Base-by-base conservation (phyloP, 2,113 vertebrate species). In the Callorhinus ursinus region DNA sequence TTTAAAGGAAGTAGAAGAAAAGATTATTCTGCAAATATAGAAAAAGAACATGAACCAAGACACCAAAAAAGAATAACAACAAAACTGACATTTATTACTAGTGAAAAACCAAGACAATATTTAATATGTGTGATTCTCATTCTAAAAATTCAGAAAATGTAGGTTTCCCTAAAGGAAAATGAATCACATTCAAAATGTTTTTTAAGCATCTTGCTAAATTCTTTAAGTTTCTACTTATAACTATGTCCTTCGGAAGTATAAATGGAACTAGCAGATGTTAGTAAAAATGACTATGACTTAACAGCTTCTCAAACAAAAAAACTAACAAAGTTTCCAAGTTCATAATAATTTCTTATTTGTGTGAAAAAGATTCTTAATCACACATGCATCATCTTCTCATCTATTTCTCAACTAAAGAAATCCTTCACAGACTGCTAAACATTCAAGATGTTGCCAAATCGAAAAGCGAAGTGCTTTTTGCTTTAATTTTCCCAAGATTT, bases 271-370 rank as follows among this genome's bases (percentile, higher is more conserved):
- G 71, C 72, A 97, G 79, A 93, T 97, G 83, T 76, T 87, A 94
- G 36, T 80, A 69, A 90, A 97, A 92, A 72, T 97, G 74, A 76
- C 67, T 93, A 71, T 51, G 53, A 71, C 53, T 93, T 95, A 93
- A 79, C 55, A 85, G 88, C 36, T 93, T 88, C 51, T 93, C 71
- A 76, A 76, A 92, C 53, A 97, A 96, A 93, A 57, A 42, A 76
- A 14, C 28, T 18, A 26, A 49, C 31, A 36, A 94, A 80, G 28
- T 87, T 74, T 71, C 67, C 8, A 83, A 85, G 81, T 59, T 57
- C 59, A 85, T n/a, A 72, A n/a, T 71, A 97, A 88, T n/a, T 82
- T 63, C 51, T 90, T 90, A 83, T 90, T 93, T 94, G 69, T 72
- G 90, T 93, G 81, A 59, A 28, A 74, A 93, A 86, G 33, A 53